These are phyloP conservation scores for Leptinotarsa defecta DNA, from an alignment of 1,140 invertebrate species.

Conservation along the genomic window DNA sequence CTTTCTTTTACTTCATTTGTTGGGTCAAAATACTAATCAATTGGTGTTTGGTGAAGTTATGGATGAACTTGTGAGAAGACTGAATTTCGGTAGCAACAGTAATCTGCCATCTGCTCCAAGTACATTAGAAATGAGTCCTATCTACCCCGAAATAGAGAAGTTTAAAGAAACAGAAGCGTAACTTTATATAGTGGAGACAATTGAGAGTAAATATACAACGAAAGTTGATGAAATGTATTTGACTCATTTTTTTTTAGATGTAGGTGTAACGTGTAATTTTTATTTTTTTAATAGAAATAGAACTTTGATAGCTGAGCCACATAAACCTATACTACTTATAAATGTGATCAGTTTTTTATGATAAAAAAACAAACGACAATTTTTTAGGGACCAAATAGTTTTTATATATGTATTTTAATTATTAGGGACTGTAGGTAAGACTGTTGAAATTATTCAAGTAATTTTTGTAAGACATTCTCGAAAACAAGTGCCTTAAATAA, in stretches of 20 bases:
- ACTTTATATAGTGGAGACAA: not conserved
- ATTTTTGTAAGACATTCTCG: not conserved
- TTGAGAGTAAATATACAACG: not conserved
- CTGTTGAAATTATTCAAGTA: slow-evolving; percentile 12
- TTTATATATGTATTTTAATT: not conserved
- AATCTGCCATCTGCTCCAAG: slow-evolving; percentile 78
- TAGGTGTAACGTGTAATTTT: too few relatives aligned
- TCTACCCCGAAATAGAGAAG: slow-evolving; percentile 78
- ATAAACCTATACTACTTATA: not conserved
- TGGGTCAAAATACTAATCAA: slow-evolving; percentile 85
- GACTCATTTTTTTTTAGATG: too few relatives aligned
- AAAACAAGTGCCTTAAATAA: slow-evolving; percentile 19
- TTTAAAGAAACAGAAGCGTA: slow-evolving; percentile 83
- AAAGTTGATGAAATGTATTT: not conserved
- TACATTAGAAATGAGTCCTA: slow-evolving; percentile 81
- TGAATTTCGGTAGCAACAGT: slow-evolving; percentile 72
- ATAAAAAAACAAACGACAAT: not conserved
- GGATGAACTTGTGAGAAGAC: slow-evolving; percentile 63
- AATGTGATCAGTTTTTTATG: not conserved
- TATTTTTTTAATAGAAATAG: too few relatives aligned
- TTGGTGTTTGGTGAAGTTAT: slow-evolving; percentile 78
- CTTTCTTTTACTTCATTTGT: slow-evolving; percentile 78
- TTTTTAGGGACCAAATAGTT: not conserved
- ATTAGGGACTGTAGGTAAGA: slow-evolving; percentile 41
- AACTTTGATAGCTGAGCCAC: not conserved